Base-by-base conservation (phyloP, 1,140 invertebrate genomes). In the Ceratina calcarata region DNA sequence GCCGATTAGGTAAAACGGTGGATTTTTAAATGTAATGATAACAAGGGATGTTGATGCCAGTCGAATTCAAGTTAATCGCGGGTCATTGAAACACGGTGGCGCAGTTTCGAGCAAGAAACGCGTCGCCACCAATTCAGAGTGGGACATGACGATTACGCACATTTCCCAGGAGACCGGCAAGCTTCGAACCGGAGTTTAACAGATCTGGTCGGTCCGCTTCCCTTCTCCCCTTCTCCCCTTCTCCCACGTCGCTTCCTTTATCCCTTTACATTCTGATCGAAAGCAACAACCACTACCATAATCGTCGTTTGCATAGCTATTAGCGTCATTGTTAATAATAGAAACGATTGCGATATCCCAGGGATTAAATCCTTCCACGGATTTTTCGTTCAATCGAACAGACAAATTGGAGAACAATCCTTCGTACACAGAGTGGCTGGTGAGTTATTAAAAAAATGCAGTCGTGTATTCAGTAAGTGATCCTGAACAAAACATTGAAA, bases 71-170 rank as follows among this genome's bases (percentile, higher is more conserved):
- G 45, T 66, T 27, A 60, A 53, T 53, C 75, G 65, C 22, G 55
- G 78, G 55, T 77, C 80, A 68, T 78, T 27, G 18, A 45, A 68
- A 67, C 65, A 27, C 57, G 72, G 71, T 65, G 77, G 85, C 78
- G 78, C 86, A 89, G 80, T 90, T 76, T 78, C 84, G 15, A 58
- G 66, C 51, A 87, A 90, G 90, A 32, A 90, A 90, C 85, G 75
- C 83, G 71, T 81, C 78, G 65, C 62, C 65, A 84, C 57, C 65
- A 49, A 78, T 87, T 67, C 78, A 87, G 89, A 90, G 89, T 89
- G 86, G 90, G 75, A 90, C 68, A 83, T 75, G 82, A 82, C 91
- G 91, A 93, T 93, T 93, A 93, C 89, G 88, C 87, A 90, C 92
- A 92, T 93, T 93, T 92, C 92, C 91, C 92, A 68, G 64, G 90